Evolutionary conservation across 2,113 vertebrate genomes (phyloP), one percentile per base, ranked within the genome.

Genomic region (Plectropomus leopardus): DNA sequence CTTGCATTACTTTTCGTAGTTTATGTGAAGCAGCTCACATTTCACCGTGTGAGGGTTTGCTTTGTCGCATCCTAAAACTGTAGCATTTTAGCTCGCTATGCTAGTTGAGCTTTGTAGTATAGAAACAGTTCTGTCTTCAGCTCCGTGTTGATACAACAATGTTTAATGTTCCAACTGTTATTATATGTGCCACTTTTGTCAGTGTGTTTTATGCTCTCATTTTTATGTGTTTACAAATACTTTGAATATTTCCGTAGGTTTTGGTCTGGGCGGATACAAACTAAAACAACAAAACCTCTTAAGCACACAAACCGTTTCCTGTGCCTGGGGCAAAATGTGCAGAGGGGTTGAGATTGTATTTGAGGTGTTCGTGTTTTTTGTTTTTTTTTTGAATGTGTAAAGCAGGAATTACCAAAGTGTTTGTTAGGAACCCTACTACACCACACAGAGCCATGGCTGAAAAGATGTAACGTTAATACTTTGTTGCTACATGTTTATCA

Each of bases 41-140:
- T 4, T 4, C 0, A 44, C 34, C 26, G 11, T 24, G 17, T 10
- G 47, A 28, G 4, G 36, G 34, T 47, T 21, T 61, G 21, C 11
- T 23, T 28, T 42, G 30, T 15, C 16, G 59, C 40, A 60, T 79
- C 40, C 34, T 4, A 21, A 21, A 30, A 28, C 51, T 0, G 9
- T 23, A 76, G 67, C 83, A 36, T 55, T 14, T 72, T 74, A 77
- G 82, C 79, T 45, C 11, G 47, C 32, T 61, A 61, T 75, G 84
- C 80, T 86, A 72, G 17, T 10, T 13, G 28, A 48, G 44, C 30
- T 11, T 4, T 34, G 16, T 0, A 17, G 4, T 1, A 30, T 0
- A 48, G 34, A n/a, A 42, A 23, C 13, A 16, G n/a, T 30, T 24
- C 1, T 32, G 2, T 42, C 4, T 10, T 17, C n/a, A 4, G 17